phyloP scores from a whole-genome alignment of 1,140 invertebrate genomes.

The Drosophila navojoa region DNA sequence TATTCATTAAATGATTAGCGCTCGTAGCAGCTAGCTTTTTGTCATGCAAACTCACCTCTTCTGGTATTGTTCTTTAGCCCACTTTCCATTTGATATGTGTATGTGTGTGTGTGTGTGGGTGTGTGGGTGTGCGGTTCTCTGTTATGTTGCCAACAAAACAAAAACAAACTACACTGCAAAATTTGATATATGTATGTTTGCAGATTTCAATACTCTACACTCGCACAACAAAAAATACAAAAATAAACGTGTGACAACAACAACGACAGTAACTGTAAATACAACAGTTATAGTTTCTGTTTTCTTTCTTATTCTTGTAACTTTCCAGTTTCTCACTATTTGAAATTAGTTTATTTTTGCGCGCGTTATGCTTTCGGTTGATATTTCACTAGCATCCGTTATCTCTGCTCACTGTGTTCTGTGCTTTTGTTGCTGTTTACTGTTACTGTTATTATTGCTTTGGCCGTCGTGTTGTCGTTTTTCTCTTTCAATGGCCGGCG shows the following conservation, averaged over 20 bases:
- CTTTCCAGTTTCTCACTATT: conserved; percentile 2
- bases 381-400: conserved; percentile 23
- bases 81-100: conserved; percentile 50
- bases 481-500: conserved; percentile 40
- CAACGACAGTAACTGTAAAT: conserved; percentile 10
- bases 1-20: conserved; percentile 1
- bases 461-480: conserved; percentile 43
- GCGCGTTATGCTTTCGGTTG: conserved; percentile 25
- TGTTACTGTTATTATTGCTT: conserved; percentile 22
- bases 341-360: conserved; percentile 10
- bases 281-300: conserved; percentile 6
- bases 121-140: neutral
- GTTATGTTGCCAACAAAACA: conserved; percentile 26
- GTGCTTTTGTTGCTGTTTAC: conserved; percentile 11
- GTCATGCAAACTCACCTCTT: conserved; percentile 38
- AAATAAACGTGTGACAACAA: conserved; percentile 23
- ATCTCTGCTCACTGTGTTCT: conserved; percentile 4
- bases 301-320: too few species aligned
- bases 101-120: conserved; percentile 8
- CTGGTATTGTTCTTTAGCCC: conserved; percentile 40
- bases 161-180: conserved; percentile 13
- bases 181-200: conserved; percentile 8
- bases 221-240: conserved; percentile 27
- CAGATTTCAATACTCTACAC: conserved; percentile 8
- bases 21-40: conserved; percentile 5